Evolutionary conservation across 2,888 invertebrate genomes (phyloP).

Genomic region (Lysandra bellargus): DNA sequence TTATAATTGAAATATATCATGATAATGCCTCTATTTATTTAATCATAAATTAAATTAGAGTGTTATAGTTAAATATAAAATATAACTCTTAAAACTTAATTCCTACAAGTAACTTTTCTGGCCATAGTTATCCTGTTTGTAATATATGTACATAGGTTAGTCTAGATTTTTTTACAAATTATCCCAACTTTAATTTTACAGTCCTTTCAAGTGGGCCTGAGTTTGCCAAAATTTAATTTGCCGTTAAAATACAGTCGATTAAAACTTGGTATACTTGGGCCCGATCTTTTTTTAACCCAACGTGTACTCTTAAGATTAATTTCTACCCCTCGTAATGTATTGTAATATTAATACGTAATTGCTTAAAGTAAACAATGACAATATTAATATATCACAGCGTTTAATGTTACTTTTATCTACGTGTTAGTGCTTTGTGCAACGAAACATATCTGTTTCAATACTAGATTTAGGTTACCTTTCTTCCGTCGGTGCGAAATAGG

Average conservation of each 20-base stretch:
- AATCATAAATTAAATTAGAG: background rate
- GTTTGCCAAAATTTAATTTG: background rate
- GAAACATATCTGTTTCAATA: slow-evolving; percentile 58
- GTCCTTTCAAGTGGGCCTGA: background rate
- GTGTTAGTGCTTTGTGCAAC: slow-evolving; percentile 69
- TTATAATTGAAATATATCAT: background rate
- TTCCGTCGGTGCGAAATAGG: slow-evolving; percentile 53
- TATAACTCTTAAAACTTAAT: background rate
- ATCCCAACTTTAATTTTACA: slow-evolving; percentile 45
- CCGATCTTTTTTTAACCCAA: background rate
- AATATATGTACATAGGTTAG: slow-evolving; percentile 73
- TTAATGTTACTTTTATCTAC: slow-evolving; percentile 70
- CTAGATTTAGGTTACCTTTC: slow-evolving; percentile 56
- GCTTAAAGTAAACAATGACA: slow-evolving; percentile 74
- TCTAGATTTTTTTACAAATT: slow-evolving; percentile 64
- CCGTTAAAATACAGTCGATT: background rate
- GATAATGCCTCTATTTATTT: background rate
- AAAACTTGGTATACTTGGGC: slow-evolving; percentile 30
- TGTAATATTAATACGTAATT: slow-evolving; percentile 68
- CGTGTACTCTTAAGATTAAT: slow-evolving; percentile 33
- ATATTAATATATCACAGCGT: slow-evolving; percentile 75
- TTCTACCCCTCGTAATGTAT: slow-evolving; percentile 37
- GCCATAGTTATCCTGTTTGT: slow-evolving; percentile 50
- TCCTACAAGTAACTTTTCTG: slow-evolving; percentile 25
- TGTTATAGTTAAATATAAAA: slow-evolving; percentile 5